These are phyloP conservation scores for Andrena marginata DNA, from an alignment of 2,888 invertebrate species.

Conservation along the genomic window DNA sequence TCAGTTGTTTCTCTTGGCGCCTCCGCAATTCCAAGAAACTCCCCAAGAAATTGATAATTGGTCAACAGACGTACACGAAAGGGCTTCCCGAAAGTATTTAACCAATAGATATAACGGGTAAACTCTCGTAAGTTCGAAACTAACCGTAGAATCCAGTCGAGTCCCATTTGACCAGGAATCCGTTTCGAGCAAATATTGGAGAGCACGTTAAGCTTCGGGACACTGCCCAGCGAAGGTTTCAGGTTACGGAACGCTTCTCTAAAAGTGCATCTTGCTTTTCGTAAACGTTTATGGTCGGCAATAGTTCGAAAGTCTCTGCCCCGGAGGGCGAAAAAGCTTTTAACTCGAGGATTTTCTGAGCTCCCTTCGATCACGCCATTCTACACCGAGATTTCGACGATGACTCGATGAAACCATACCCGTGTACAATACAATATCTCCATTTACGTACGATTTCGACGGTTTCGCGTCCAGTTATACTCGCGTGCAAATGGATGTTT, in stretches of 20 bases:
- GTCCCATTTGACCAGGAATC: constrained; percentile 31
- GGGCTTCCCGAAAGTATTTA: constrained; percentile 16
- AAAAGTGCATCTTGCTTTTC: constrained; percentile 59
- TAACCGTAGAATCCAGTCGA: constrained; percentile 25
- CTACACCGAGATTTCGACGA: not conserved
- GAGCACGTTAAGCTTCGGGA: constrained; percentile 38
- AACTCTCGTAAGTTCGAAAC: not conserved
- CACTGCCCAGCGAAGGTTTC: constrained; percentile 40
- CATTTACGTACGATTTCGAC: not conserved
- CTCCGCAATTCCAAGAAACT: not conserved
- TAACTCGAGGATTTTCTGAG: constrained; percentile 35
- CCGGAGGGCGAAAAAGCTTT: constrained; percentile 48
- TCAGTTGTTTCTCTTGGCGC: not conserved
- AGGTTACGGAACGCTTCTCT: constrained; percentile 19
- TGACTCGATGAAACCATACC: not conserved
- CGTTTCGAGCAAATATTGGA: constrained; percentile 18
- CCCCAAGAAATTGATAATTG: not conserved
- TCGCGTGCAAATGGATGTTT: not conserved
- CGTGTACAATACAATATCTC: not conserved
- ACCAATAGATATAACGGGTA: constrained; percentile 9
- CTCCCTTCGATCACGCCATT: constrained; percentile 27
- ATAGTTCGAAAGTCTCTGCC: constrained; percentile 44
- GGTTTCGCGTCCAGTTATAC: not conserved
- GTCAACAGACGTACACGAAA: not conserved
- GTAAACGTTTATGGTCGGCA: constrained; percentile 54